These are phyloP conservation scores for Diarsia dahlii DNA, from an alignment of 2,888 invertebrate genomes.

Conservation along the genomic window DNA sequence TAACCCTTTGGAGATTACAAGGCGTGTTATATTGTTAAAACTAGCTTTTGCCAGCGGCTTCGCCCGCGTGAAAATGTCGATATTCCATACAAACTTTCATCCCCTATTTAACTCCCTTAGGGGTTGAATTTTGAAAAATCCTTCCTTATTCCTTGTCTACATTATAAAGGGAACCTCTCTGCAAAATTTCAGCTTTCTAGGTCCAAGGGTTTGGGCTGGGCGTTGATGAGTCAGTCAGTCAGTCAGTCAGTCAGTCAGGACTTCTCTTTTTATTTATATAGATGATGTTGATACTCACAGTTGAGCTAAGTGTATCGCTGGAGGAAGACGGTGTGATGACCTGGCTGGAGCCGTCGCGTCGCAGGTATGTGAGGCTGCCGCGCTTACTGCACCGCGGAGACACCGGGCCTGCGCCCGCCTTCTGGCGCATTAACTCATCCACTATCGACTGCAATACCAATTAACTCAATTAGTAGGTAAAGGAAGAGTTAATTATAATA, in stretches of 20 bases:
- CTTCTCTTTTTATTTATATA: no score
- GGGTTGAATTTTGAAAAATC: no score
- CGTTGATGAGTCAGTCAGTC: no score
- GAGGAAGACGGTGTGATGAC: conserved; percentile 91
- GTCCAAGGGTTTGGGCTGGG: no score
- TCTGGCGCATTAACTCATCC: conserved; percentile 96
- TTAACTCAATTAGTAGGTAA: conserved; percentile 1
- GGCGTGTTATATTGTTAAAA: background rate
- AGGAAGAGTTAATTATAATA: background rate
- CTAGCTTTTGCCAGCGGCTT: no score
- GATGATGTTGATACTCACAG: conserved; percentile 76
- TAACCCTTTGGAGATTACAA: background rate
- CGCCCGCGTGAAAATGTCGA: no score
- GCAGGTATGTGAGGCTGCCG: conserved; percentile 93
- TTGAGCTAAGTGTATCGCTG: conserved; percentile 88
- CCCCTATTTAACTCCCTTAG: no score
- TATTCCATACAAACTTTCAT: no score
- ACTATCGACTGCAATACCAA: conserved; percentile 95
- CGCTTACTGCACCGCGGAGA: conserved; percentile 89
- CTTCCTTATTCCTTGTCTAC: no score
- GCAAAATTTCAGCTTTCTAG: no score
- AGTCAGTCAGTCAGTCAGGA: no score
- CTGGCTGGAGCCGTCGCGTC: conserved; percentile 93
- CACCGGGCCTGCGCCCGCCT: conserved; percentile 90
- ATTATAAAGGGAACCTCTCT: no score